Conservation (phyloP, 64 coral and sea anemone genomes). For the Pocillopora verrucosa region DNA sequence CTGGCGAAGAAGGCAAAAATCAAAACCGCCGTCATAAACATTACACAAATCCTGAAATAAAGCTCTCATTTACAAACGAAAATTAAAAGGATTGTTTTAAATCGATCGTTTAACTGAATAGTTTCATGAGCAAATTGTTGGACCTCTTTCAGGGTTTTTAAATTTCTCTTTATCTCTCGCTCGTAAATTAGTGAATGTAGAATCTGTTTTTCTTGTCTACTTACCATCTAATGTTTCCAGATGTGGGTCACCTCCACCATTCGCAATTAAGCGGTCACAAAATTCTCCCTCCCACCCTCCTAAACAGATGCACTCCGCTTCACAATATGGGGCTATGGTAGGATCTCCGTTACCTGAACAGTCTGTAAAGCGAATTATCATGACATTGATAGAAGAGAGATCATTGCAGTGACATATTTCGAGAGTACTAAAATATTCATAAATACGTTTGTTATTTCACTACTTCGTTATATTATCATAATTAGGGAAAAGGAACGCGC, state of each 20-base stretch:
- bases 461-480: no score
- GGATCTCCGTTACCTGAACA: constrained; percentile 50
- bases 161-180: no score
- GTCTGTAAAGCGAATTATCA: not conserved
- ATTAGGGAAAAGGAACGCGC: no score
- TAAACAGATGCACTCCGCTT: constrained; percentile 34
- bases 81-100: no score
- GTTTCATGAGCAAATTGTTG: no score
- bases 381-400: no score
- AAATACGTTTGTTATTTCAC: no score
- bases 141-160: no score
- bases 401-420: not conserved
- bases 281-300: constrained; percentile 53
- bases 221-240: constrained; percentile 71
- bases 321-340: not conserved
- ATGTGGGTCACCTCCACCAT: constrained; percentile 69
- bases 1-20: constrained; percentile 3
- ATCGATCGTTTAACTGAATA: no score
- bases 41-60: not conserved
- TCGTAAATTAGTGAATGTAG: not conserved
- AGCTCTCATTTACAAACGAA: no score
- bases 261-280: constrained; percentile 31
- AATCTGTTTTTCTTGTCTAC: not conserved
- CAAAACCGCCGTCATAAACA: not conserved
- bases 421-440: not conserved